Conservation (phyloP, 2,797 vertebrate species). For the Sebastiscus albofasciatus region DNA sequence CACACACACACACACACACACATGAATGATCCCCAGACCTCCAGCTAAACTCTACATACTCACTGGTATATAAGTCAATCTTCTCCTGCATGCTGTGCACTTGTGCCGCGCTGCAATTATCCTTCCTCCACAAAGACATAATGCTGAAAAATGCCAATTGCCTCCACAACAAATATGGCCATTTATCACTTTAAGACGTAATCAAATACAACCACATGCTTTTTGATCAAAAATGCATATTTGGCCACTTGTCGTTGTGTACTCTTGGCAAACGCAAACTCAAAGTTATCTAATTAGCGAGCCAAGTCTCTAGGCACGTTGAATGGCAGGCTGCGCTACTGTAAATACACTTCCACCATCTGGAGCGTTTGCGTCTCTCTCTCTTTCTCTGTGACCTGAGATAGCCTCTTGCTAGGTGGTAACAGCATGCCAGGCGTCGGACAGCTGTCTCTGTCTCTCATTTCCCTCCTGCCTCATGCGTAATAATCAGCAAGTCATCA, state of each 20-base stretch:
- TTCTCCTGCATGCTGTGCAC: not conserved
- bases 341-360: slow-evolving; percentile 56
- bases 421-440: slow-evolving; percentile 21
- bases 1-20: not conserved
- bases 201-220: slow-evolving; percentile 16
- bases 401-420: slow-evolving; percentile 42
- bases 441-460: slow-evolving; percentile 55
- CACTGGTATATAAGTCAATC: not conserved
- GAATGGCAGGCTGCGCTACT: slow-evolving; percentile 18
- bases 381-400: slow-evolving; percentile 35
- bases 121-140: not conserved
- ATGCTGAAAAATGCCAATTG: slow-evolving; percentile 34
- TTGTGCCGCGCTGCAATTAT: not conserved
- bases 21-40: not conserved
- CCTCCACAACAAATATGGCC: slow-evolving; percentile 13
- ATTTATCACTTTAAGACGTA: slow-evolving; percentile 25
- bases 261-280: slow-evolving; percentile 28
- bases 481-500: slow-evolving; percentile 1
- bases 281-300: slow-evolving; percentile 33
- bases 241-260: slow-evolving; percentile 2
- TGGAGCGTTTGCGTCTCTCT: slow-evolving; percentile 26
- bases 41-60: not conserved
- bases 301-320: not conserved
- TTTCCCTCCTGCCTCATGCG: not conserved
- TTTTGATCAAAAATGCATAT: slow-evolving; percentile 27